These are phyloP conservation scores for Herpetotheres cachinnans DNA, from an alignment of 2,113 vertebrate species.

Conservation along the genomic window DNA sequence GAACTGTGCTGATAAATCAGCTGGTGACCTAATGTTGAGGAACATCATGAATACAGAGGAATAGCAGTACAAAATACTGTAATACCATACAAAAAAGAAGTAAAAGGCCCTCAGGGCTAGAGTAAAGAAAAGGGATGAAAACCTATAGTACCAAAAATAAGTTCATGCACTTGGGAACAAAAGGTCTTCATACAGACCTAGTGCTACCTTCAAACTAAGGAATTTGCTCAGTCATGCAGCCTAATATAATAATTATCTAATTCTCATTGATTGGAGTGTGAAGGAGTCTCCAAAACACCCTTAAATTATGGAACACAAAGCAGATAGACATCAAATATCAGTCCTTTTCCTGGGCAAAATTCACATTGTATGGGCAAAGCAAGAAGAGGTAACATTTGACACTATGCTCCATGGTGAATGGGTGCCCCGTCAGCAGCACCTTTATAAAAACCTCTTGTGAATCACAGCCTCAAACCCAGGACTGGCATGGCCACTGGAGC, in stretches of 20 bases:
- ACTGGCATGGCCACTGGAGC: not conserved
- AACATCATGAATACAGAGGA: not conserved
- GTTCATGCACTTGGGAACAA: not conserved
- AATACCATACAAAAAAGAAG: not conserved
- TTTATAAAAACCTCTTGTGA: not conserved
- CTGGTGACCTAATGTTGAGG: conserved; percentile 27
- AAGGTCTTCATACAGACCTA: not conserved
- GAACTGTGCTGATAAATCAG: conserved; percentile 26
- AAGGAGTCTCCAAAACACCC: not conserved
- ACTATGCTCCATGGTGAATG: not conserved
- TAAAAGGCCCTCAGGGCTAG: not conserved
- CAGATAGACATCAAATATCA: not conserved
- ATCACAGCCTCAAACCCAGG: not conserved
- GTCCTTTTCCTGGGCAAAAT: not conserved
- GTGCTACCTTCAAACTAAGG: not conserved
- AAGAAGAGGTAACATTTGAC: not conserved
- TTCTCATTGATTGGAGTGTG: not conserved
- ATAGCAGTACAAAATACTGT: no score
- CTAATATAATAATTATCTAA: not conserved
- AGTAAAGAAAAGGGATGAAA: not conserved
- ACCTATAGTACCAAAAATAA: conserved; percentile 1
- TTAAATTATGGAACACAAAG: not conserved
- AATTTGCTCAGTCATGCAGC: not conserved
- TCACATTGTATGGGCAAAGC: not conserved
- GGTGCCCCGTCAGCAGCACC: not conserved